These are phyloP conservation scores for Rotaria macrura DNA, from an alignment of 2,888 invertebrate genomes.

Conservation along the genomic window DNA sequence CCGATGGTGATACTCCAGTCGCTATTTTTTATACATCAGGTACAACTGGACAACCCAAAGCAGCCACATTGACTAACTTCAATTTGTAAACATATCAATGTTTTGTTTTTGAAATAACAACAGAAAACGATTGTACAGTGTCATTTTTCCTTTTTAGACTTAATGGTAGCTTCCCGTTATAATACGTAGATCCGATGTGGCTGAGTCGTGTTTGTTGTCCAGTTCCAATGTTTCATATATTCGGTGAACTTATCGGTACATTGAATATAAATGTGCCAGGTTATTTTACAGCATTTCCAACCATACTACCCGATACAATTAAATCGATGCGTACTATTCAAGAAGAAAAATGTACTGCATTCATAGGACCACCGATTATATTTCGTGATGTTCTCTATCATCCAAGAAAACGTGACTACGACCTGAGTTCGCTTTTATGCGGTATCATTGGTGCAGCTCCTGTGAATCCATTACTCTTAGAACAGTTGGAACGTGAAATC, in stretches of 20 bases:
- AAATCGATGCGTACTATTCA: conserved; percentile 26
- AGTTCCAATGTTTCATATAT: conserved; percentile 29
- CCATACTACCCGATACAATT: conserved; percentile 19
- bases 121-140: background rate
- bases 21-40: conserved; percentile 11
- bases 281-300: conserved; percentile 17
- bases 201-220: conserved; percentile 24
- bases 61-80: background rate
- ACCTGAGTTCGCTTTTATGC: background rate
- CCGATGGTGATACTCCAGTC: background rate
- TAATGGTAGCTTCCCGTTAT: background rate
- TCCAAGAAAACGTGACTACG: conserved; percentile 11
- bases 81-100: background rate
- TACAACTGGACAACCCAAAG: background rate
- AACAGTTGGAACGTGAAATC: conserved; percentile 22
- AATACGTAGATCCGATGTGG: background rate
- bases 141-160: background rate
- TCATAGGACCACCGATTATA: conserved; percentile 30
- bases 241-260: conserved; percentile 17
- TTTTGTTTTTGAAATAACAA: background rate
- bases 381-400: conserved; percentile 25
- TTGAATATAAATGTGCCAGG: conserved; percentile 5
- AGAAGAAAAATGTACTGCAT: conserved; percentile 22
- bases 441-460: conserved; percentile 26
- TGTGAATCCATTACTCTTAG: conserved; percentile 20